Evolutionary conservation across 2,113 vertebrate species (phyloP).

Genomic region (Murina feae): DNA sequence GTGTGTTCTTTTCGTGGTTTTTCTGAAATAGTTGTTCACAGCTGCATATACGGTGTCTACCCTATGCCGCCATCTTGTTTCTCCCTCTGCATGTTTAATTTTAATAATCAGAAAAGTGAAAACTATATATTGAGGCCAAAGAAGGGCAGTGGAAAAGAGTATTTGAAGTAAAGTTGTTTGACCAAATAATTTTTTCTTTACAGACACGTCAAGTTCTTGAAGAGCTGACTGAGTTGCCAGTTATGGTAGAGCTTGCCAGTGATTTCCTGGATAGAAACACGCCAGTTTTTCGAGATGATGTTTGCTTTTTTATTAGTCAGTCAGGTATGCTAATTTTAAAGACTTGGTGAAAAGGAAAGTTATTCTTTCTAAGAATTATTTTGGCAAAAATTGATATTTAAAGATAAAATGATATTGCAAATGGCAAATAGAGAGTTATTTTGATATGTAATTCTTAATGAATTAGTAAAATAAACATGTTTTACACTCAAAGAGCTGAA

Average conservation of each 20-base stretch:
- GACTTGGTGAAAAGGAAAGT: background rate
- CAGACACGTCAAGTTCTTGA: conserved; percentile 98
- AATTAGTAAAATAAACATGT: background rate
- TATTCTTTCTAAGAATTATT: background rate
- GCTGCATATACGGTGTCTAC: no score
- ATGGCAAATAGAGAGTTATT: background rate
- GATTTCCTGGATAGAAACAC: conserved; percentile 99
- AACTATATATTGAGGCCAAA: background rate
- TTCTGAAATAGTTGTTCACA: no score
- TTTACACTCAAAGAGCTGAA: background rate
- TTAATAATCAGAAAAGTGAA: conserved; percentile 5
- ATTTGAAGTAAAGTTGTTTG: background rate
- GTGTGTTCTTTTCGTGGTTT: no score
- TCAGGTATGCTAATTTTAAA: conserved; percentile 85
- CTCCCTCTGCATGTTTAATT: no score
- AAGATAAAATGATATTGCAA: background rate
- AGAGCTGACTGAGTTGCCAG: conserved; percentile 95
- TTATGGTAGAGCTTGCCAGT: conserved; percentile 98
- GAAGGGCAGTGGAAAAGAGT: background rate
- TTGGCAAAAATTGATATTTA: conserved; percentile 14
- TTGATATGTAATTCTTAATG: background rate
- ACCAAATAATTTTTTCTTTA: conserved; percentile 7
- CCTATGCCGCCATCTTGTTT: no score
- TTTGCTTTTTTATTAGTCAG: conserved; percentile 99
- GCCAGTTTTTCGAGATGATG: conserved; percentile 95